Conservation (phyloP, 2,113 vertebrate genomes). For the Montifringilla adamsi region DNA sequence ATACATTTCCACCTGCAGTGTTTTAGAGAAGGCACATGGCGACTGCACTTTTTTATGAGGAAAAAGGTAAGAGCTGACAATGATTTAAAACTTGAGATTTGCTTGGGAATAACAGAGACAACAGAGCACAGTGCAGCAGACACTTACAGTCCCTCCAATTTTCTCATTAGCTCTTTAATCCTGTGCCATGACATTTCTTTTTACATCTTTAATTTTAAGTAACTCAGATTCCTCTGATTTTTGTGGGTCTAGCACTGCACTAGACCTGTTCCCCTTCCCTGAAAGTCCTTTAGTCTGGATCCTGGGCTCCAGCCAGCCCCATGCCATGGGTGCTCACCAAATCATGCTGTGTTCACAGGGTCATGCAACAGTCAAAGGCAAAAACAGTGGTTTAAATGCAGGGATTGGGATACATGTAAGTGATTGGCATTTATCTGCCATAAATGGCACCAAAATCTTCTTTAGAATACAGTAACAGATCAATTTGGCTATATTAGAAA, state of each 20-base stretch:
- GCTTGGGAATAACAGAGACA: not conserved
- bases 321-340: fast-evolving
- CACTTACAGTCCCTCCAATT: not conserved
- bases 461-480: not conserved
- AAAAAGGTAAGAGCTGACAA: not conserved
- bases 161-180: not conserved
- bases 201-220: not conserved
- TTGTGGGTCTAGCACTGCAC: fast-evolving
- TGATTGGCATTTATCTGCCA: not conserved
- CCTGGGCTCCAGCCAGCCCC: not conserved
- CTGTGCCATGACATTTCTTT: not conserved
- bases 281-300: not conserved
- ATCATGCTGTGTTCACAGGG: fast-evolving
- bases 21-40: not conserved
- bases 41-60: not conserved
- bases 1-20: not conserved
- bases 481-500: not conserved
- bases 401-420: not conserved
- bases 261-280: not conserved
- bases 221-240: not conserved
- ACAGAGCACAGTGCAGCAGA: not conserved
- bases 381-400: not conserved
- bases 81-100: not conserved
- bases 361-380: not conserved
- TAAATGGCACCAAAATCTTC: not conserved